A percentile compares a stretch with the other conserved stretches of the same genome.
Conservation (phyloP, 2,888 invertebrate species). For the Zygothrica quintamaculata region DNA sequence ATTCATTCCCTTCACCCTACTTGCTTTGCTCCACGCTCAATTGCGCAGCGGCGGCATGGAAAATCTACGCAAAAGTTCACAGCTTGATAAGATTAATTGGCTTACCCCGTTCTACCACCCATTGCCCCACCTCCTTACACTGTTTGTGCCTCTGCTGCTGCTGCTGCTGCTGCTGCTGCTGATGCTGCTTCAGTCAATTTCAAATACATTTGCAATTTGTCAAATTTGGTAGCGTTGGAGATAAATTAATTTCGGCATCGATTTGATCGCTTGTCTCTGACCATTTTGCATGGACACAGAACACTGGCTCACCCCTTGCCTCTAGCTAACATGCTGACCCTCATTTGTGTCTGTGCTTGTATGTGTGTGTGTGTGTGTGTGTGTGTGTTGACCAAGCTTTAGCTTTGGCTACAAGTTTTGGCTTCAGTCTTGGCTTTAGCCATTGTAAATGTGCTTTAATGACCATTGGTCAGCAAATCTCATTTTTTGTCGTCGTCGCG, state of each 20-base stretch:
- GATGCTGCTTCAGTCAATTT: conserved; percentile 66
- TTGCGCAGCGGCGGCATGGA: conserved; percentile 28
- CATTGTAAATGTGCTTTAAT: conserved; percentile 83
- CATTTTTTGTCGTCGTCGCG: conserved; percentile 78
- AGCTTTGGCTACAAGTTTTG: conserved; percentile 16
- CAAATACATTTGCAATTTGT: conserved; percentile 78
- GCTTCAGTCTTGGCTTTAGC: conserved; percentile 55
- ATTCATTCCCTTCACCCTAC: neutral
- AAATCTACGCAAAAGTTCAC: conserved; percentile 74
- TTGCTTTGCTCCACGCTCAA: conserved; percentile 3
- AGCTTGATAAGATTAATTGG: conserved; percentile 74
- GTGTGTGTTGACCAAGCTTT: conserved; percentile 7
- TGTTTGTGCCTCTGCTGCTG: neutral
- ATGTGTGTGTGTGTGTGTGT: neutral
- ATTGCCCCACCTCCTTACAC: neutral
- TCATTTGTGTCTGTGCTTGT: no score
- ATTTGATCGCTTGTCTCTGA: conserved; percentile 81
- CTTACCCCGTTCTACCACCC: conserved; percentile 16
- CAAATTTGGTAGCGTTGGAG: conserved; percentile 76
- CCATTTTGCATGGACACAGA: conserved; percentile 61
- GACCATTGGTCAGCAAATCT: conserved; percentile 84
- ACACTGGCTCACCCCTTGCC: conserved; percentile 14
- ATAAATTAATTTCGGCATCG: conserved; percentile 83
- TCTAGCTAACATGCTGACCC: conserved; percentile 14
- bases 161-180: conserved; percentile 1